These are phyloP conservation scores for Lithophane socia DNA, from an alignment of 2,888 invertebrate species.

Conservation along the genomic window DNA sequence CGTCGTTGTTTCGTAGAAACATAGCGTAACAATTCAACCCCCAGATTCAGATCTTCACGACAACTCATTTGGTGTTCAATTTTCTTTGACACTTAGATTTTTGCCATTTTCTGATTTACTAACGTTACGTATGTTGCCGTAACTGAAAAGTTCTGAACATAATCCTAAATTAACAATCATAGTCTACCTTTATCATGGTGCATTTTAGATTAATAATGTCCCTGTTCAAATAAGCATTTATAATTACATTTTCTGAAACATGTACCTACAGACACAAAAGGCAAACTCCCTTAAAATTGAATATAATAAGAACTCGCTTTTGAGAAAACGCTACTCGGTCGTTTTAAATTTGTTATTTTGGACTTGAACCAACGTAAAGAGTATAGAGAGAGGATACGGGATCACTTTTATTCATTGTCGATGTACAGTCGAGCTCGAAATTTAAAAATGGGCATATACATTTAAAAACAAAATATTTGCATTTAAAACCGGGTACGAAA, in stretches of 20 bases:
- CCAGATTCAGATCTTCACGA: neutral
- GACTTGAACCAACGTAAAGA: conserved; percentile 70
- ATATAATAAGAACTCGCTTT: conserved; percentile 29
- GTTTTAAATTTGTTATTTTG: conserved; percentile 73
- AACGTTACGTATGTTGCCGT: neutral
- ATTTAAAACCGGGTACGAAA: neutral
- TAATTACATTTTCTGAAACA: conserved; percentile 17
- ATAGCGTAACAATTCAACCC: neutral
- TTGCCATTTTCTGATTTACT: neutral
- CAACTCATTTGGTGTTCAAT: neutral
- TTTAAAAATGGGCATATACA: neutral
- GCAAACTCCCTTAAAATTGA: conserved; percentile 14
- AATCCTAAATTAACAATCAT: too few species aligned
- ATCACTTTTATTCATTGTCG: conserved; percentile 67
- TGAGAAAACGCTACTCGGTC: conserved; percentile 33
- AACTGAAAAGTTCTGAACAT: neutral
- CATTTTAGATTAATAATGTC: neutral
- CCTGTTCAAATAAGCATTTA: neutral
- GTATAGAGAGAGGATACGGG: conserved; percentile 48
- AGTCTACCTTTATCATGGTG: neutral
- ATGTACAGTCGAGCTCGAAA: conserved; percentile 50
- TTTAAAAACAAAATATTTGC: neutral
- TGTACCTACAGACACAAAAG: conserved; percentile 26
- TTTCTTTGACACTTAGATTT: neutral
- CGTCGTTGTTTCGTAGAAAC: too few species aligned